Percentiles rank a stretch among this genome's conserved stretches.
phyloP scores from a whole-genome alignment of 2,797 vertebrate genomes.

The Eulemur rubriventer region DNA sequence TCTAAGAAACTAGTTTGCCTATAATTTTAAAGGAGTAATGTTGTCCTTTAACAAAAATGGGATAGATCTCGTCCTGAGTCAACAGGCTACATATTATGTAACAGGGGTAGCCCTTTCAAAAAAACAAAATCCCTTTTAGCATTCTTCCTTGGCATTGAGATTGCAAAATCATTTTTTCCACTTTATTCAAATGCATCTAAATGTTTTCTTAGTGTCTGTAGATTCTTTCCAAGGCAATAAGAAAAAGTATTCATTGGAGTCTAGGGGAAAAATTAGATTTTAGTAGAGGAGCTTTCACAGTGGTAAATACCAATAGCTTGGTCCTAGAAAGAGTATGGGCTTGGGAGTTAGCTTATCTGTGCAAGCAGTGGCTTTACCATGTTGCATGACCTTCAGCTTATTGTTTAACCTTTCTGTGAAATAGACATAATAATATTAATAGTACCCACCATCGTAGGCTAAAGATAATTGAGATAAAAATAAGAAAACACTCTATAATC shows the following conservation, averaged over 20 bases:
- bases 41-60: slow-evolving; percentile 38
- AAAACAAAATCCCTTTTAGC: neutral
- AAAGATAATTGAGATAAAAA: slow-evolving; percentile 40
- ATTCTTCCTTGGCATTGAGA: neutral
- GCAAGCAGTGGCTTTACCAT: neutral
- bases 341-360: neutral
- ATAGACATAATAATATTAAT: neutral
- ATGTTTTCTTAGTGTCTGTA: neutral
- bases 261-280: neutral
- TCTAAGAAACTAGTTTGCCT: slow-evolving; percentile 61
- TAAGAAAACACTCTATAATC: neutral
- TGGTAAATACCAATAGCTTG: neutral
- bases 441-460: neutral
- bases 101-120: neutral
- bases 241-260: neutral
- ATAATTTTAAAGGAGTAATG: slow-evolving; percentile 15
- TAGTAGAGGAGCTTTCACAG: neutral
- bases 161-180: slow-evolving; percentile 3
- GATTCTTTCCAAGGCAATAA: neutral
- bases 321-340: neutral
- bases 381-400: neutral
- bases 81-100: neutral
- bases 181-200: neutral
- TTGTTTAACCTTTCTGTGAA: slow-evolving; percentile 6
- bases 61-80: neutral